Conservation (phyloP, 35 echinoderm and acorn worm genomes). For the Acanthaster planci region DNA sequence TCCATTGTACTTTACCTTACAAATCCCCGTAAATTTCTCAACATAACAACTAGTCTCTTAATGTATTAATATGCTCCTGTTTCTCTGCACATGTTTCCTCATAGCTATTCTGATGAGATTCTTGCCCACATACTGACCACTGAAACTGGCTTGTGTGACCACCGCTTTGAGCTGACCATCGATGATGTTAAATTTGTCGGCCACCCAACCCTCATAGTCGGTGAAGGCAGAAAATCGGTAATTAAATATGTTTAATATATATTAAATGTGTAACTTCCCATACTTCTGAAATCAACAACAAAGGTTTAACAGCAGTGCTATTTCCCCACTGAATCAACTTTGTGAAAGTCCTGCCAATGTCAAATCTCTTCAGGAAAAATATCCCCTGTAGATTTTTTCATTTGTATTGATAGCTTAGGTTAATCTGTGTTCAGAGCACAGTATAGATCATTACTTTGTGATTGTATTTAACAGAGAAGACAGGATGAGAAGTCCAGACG, state of each 20-base stretch:
- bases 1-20: no score
- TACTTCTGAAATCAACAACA: no score
- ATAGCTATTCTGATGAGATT: slow-evolving; percentile 85
- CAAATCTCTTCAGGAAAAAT: background rate
- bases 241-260: slow-evolving; percentile 4
- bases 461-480: slow-evolving; percentile 44
- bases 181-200: slow-evolving; percentile 99
- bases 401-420: background rate
- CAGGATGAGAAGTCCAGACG: slow-evolving; percentile 46
- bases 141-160: slow-evolving; percentile 75
- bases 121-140: slow-evolving; percentile 84
- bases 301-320: no score
- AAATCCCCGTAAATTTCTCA: no score
- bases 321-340: no score
- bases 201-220: slow-evolving; percentile 80
- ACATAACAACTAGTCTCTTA: no score
- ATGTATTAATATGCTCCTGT: no score
- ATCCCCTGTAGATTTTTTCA: background rate
- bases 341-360: background rate
- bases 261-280: background rate
- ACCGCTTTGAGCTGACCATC: slow-evolving; percentile 92
- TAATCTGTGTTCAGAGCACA: background rate
- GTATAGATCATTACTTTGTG: background rate
- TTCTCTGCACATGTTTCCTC: background rate
- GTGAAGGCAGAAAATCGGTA: slow-evolving; percentile 88